These are phyloP conservation scores for Sycophila sp. DNA, from an alignment of 1,140 invertebrate genomes.

Conservation along the genomic window DNA sequence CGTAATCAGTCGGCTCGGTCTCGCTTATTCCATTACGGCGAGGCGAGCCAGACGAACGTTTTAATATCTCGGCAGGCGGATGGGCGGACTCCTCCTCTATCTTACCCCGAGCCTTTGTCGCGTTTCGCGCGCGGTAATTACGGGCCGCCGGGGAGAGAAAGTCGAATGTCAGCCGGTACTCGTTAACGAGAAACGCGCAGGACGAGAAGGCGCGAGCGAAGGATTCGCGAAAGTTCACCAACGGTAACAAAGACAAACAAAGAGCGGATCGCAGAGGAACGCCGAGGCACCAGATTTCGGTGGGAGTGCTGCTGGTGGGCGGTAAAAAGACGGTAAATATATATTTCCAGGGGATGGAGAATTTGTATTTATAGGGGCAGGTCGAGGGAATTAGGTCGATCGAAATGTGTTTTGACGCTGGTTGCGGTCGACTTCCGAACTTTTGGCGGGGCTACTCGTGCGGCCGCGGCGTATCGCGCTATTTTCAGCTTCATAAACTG, in stretches of 20 bases:
- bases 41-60: background rate
- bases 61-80: background rate
- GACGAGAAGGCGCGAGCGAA: background rate
- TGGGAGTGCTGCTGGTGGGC: too few relatives aligned
- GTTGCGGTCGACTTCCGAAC: too few relatives aligned
- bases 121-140: constrained; percentile 21
- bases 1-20: constrained; percentile 15
- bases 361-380: too few relatives aligned
- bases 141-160: background rate
- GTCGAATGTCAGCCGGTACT: constrained; percentile 26
- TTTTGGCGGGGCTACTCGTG: too few relatives aligned
- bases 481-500: background rate
- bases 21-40: constrained; percentile 20
- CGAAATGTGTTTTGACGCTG: too few relatives aligned
- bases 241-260: constrained; percentile 48
- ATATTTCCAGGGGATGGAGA: constrained; percentile 31
- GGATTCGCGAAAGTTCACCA: constrained; percentile 25
- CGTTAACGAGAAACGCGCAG: constrained; percentile 17
- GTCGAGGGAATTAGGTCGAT: too few relatives aligned
- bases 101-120: background rate
- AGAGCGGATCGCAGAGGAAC: too few relatives aligned
- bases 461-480: background rate
- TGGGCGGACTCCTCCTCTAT: too few relatives aligned
- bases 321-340: too few relatives aligned
- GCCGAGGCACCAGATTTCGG: too few relatives aligned